Conservation (phyloP, 2,888 invertebrate genomes). For the Andricus quercusramuli region DNA sequence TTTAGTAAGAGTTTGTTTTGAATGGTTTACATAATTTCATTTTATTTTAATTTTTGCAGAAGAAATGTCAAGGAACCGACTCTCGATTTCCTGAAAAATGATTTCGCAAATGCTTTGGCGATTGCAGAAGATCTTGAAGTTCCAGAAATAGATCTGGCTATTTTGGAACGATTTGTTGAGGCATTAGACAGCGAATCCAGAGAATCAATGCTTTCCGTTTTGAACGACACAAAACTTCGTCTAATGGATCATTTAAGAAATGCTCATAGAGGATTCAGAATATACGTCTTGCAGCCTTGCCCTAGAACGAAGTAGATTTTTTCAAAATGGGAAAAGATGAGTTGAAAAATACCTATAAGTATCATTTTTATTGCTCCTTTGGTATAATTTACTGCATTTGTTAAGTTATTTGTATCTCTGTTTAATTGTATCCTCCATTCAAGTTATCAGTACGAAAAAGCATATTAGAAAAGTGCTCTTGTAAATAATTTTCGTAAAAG, state of each 20-base stretch:
- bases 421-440: neutral
- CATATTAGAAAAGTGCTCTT: neutral
- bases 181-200: constrained; percentile 56
- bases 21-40: neutral
- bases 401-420: neutral
- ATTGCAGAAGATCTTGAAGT: constrained; percentile 62
- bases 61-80: constrained; percentile 47
- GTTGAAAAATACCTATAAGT: neutral
- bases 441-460: neutral
- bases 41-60: constrained; percentile 54
- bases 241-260: constrained; percentile 60
- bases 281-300: constrained; percentile 64
- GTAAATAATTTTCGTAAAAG: neutral
- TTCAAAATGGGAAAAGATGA: neutral
- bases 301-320: constrained; percentile 58
- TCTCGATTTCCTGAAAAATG: constrained; percentile 55
- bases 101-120: constrained; percentile 56
- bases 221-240: constrained; percentile 61
- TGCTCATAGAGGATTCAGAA: constrained; percentile 63
- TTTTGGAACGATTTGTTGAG: constrained; percentile 60
- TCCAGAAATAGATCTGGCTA: constrained; percentile 61
- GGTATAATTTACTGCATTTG: neutral
- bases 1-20: too few relatives aligned
- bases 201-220: constrained; percentile 56
- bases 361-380: neutral